Percentiles rank a stretch among this genome's conserved stretches.
Conservation (phyloP, 2,797 vertebrate genomes). For the Hozukius guyotensis region DNA sequence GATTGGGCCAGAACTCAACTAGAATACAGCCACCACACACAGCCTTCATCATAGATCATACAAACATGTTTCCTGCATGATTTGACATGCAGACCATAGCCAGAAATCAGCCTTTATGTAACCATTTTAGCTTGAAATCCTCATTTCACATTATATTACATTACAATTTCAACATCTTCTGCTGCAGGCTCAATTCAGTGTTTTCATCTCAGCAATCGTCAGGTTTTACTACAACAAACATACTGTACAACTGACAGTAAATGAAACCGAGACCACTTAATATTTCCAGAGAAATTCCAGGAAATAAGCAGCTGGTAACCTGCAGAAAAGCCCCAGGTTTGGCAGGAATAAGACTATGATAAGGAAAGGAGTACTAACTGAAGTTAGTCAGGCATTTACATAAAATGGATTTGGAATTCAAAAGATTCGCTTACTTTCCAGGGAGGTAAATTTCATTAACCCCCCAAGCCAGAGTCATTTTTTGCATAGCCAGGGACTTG, state of each 20-base stretch:
- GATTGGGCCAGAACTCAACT: neutral
- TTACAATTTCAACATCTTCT: neutral
- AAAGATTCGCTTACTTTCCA: conserved; percentile 18
- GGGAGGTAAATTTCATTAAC: conserved; percentile 34
- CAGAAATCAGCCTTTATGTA: neutral
- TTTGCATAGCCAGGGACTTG: conserved; percentile 24
- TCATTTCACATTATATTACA: neutral
- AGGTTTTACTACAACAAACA: neutral
- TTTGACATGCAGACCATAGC: neutral
- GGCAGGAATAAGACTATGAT: neutral
- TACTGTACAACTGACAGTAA: neutral
- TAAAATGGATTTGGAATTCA: conserved; percentile 49
- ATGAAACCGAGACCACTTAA: neutral
- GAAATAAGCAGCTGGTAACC: neutral
- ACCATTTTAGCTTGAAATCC: neutral
- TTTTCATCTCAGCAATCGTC: neutral
- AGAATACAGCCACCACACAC: neutral
- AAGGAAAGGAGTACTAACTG: neutral
- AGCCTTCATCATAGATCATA: neutral
- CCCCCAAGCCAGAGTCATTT: conserved; percentile 17
- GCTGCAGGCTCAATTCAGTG: neutral
- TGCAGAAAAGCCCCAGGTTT: neutral
- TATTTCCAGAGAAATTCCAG: conserved; percentile 1
- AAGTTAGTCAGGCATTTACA: conserved; percentile 33
- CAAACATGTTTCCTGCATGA: neutral